Evolutionary conservation across 1,140 invertebrate genomes (phyloP).

Genomic region (Leucophenga varia): DNA sequence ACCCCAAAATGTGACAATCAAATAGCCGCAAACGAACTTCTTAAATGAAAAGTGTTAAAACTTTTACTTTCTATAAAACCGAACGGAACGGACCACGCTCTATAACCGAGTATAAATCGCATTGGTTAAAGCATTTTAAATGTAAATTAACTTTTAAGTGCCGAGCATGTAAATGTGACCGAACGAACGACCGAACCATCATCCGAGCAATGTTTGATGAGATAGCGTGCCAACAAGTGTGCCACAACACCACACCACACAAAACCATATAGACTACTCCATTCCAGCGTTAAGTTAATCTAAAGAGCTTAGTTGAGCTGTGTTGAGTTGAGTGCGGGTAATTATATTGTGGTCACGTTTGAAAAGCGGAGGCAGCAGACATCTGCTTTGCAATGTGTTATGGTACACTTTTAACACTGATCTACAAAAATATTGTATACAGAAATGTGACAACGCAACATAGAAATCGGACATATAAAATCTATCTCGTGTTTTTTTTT

Average conservation of each 20-base stretch:
- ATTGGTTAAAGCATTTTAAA: slow-evolving; percentile 9
- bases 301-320: slow-evolving; percentile 24
- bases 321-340: slow-evolving; percentile 34
- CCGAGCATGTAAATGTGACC: no score
- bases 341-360: slow-evolving; percentile 54
- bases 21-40: no score
- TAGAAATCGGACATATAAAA: no score
- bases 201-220: no score
- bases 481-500: no score
- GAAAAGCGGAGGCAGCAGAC: no score
- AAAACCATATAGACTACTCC: background rate
- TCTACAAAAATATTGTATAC: slow-evolving; percentile 16
- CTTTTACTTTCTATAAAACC: slow-evolving; percentile 30
- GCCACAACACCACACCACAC: no score
- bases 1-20: no score
- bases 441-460: no score
- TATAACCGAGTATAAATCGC: no score
- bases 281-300: background rate
- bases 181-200: no score
- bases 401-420: slow-evolving; percentile 47
- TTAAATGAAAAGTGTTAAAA: slow-evolving; percentile 53
- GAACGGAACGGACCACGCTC: background rate
- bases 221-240: slow-evolving; percentile 13
- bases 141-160: slow-evolving; percentile 48
- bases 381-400: slow-evolving; percentile 50